phyloP scores from a whole-genome alignment of 1,140 invertebrate species.

The Schlechtendalia chinensis region DNA sequence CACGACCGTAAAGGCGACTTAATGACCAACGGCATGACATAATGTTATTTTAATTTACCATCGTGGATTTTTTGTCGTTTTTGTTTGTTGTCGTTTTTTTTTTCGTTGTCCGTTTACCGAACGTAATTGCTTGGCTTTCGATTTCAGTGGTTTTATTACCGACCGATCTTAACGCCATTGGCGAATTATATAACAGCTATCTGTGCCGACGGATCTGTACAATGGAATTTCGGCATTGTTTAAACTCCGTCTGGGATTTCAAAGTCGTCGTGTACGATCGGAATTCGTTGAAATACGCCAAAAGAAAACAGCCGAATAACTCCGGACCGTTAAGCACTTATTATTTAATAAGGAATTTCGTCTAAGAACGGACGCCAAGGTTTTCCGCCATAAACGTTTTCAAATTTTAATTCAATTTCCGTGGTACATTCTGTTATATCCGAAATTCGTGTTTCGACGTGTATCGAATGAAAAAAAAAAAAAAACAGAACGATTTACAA shows the following conservation, averaged over 20 bases:
- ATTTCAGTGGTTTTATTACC: neutral
- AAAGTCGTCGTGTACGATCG: neutral
- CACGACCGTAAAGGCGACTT: slow-evolving; percentile 37
- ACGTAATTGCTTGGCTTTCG: neutral
- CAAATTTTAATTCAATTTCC: too few species aligned
- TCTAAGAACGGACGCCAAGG: neutral
- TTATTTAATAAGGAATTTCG: neutral
- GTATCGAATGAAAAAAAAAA: too few species aligned
- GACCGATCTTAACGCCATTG: neutral
- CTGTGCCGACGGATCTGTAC: neutral
- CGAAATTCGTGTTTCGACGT: too few species aligned
- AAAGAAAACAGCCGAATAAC: slow-evolving; percentile 13
- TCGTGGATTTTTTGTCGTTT: neutral
- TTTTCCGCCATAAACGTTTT: too few species aligned
- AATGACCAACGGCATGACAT: slow-evolving; percentile 26
- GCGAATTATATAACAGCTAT: neutral
- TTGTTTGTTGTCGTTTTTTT: neutral
- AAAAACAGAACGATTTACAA: too few species aligned
- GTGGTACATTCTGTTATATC: too few species aligned
- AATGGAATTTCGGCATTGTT: slow-evolving; percentile 34
- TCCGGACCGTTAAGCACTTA: neutral
- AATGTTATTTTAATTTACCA: slow-evolving; percentile 30
- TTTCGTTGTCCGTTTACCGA: neutral
- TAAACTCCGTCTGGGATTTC: neutral
- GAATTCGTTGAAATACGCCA: neutral